Conservation (phyloP, 2,113 vertebrate genomes). For the Stictonetta naevosa region DNA sequence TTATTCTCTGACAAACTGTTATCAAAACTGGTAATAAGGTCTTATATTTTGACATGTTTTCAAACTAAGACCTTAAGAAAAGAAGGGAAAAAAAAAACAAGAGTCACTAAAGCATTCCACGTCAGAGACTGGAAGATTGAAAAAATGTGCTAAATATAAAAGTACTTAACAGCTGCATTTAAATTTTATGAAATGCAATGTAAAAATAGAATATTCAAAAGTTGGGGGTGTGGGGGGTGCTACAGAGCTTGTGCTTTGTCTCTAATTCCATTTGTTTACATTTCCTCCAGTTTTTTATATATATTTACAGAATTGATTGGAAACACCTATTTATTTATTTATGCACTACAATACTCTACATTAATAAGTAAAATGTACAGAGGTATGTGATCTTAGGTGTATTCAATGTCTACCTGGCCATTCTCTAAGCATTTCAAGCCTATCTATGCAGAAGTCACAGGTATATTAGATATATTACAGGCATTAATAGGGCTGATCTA, state of each 20-base stretch:
- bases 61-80: not conserved
- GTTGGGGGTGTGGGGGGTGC: too few species aligned
- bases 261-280: not conserved
- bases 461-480: not conserved
- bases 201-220: not conserved
- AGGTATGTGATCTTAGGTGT: not conserved
- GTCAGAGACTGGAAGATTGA: not conserved
- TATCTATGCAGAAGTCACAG: not conserved
- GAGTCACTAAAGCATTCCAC: not conserved
- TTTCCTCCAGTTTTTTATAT: not conserved
- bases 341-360: not conserved
- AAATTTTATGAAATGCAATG: not conserved
- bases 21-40: not conserved
- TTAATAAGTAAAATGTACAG: not conserved
- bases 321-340: rapidly evolving
- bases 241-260: not conserved
- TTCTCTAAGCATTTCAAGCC: not conserved
- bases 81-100: not conserved
- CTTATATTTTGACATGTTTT: not conserved
- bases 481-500: not conserved
- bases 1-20: not conserved
- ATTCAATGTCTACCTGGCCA: too few species aligned
- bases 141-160: not conserved
- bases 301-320: not conserved
- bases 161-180: not conserved